Evolutionary conservation across 2,113 vertebrate genomes (phyloP).

Genomic region (Pangasianodon hypophthalmus): DNA sequence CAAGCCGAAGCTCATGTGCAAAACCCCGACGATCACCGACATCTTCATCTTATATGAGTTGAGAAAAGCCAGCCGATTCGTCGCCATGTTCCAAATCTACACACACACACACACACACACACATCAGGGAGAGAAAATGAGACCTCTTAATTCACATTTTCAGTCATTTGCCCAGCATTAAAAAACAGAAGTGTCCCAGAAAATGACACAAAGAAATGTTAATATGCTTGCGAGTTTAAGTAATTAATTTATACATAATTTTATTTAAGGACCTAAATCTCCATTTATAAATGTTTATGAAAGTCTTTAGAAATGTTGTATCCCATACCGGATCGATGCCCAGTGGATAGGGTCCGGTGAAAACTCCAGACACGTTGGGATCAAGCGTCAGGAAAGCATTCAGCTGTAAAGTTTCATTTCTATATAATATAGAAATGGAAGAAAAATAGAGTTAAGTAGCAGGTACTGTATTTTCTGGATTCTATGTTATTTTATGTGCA

Average conservation of each 20-base stretch:
- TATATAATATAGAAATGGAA: conserved; percentile 44
- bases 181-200: background rate
- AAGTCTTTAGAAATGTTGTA: background rate
- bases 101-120: background rate
- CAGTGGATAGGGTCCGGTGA: conserved; percentile 87
- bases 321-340: conserved; percentile 92
- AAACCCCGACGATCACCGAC: conserved; percentile 92
- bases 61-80: conserved; percentile 91
- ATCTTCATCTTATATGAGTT: conserved; percentile 99
- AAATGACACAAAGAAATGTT: background rate
- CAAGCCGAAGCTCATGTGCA: conserved; percentile 95
- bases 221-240: background rate
- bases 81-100: conserved; percentile 95
- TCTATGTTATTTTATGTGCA: background rate
- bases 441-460: background rate
- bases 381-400: conserved; percentile 80
- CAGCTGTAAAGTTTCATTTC: conserved; percentile 74
- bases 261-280: background rate
- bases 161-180: background rate
- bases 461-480: background rate
- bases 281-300: background rate
- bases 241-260: background rate
- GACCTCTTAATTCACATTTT: background rate
- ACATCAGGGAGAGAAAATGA: background rate
- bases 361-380: conserved; percentile 88